These are phyloP conservation scores for Gulo gulo DNA, from an alignment of 2,113 vertebrate genomes.

Conservation along the genomic window DNA sequence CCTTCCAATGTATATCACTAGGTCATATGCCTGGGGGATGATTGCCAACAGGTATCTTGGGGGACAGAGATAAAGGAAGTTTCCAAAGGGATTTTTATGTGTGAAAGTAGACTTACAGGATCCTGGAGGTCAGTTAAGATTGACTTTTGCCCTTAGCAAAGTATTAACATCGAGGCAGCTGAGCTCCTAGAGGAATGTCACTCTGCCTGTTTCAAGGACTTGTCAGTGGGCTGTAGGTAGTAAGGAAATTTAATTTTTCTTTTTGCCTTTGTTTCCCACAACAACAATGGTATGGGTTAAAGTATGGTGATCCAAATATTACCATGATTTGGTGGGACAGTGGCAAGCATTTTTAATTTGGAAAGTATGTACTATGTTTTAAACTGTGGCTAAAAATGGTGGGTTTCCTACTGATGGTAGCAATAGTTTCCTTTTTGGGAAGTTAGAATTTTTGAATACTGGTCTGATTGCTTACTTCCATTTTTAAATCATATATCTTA, in stretches of 20 bases:
- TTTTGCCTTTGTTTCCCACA: neutral
- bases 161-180: neutral
- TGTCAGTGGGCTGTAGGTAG: neutral
- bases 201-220: neutral
- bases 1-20: neutral
- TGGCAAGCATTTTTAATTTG: neutral
- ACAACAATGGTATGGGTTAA: neutral
- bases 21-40: neutral
- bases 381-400: neutral
- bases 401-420: neutral
- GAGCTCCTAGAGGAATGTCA: neutral
- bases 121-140: neutral
- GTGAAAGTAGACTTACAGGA: neutral
- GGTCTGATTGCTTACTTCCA: neutral
- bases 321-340: neutral
- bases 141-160: neutral
- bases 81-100: neutral
- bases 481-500: constrained; percentile 28
- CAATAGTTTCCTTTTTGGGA: neutral
- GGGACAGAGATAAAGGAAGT: neutral
- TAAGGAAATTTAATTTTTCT: neutral
- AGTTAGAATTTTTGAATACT: neutral
- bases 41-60: neutral
- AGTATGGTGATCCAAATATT: neutral
- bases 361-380: neutral